Percentiles rank a stretch among this genome's conserved stretches.
Conservation (phyloP, 2,888 invertebrate species). For the Tiliacea citrago region DNA sequence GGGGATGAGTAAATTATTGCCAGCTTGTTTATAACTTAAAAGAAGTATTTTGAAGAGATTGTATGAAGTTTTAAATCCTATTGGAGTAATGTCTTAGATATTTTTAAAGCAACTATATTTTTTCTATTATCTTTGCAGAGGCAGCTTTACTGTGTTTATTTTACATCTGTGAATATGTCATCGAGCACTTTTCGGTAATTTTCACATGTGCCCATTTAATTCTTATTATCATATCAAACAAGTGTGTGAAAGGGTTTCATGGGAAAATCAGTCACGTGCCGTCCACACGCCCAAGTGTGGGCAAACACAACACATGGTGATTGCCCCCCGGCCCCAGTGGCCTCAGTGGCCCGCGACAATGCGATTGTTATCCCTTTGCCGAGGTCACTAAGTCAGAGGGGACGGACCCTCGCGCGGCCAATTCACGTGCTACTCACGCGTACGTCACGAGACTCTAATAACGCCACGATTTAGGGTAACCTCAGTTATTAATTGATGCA, state of each 20-base stretch:
- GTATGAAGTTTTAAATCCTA: not conserved
- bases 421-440: conserved; percentile 74
- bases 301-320: conserved; percentile 81
- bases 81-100: not conserved
- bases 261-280: conserved; percentile 84
- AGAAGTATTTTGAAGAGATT: not conserved
- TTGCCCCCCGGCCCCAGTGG: conserved; percentile 74
- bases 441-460: conserved; percentile 75
- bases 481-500: conserved; percentile 43
- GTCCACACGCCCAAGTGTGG: conserved; percentile 82
- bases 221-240: conserved; percentile 65
- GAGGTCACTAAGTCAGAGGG: conserved; percentile 86
- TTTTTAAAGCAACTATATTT: not conserved
- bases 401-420: conserved; percentile 68
- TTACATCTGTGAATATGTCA: conserved; percentile 32
- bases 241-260: conserved; percentile 73
- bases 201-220: conserved; percentile 52
- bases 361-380: conserved; percentile 81
- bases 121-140: not conserved
- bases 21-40: conserved; percentile 12
- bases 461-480: conserved; percentile 63
- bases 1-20: conserved; percentile 41
- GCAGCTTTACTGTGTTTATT: conserved; percentile 14
- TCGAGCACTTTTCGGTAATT: conserved; percentile 49
- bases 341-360: conserved; percentile 78